Evolutionary conservation across 1,140 invertebrate genomes (phyloP).

Genomic region (Megathymus violae): DNA sequence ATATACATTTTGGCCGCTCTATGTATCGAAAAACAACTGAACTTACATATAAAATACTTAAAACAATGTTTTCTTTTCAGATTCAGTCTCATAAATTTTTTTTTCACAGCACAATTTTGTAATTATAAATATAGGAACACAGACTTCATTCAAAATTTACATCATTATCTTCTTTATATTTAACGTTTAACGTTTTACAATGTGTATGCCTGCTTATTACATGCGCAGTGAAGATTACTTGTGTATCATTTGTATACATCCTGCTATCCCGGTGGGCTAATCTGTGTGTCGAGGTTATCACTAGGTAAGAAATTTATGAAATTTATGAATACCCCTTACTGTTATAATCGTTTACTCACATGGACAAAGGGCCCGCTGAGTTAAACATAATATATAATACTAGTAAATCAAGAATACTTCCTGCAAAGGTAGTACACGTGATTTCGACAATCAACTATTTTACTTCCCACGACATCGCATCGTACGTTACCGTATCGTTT

Average conservation of each 20-base stretch:
- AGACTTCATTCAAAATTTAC: no score
- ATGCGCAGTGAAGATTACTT: conserved; percentile 72
- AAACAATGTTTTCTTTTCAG: no score
- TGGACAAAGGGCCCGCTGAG: conserved; percentile 55
- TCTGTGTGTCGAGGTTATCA: conserved; percentile 67
- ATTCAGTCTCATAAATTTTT: no score
- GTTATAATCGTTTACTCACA: conserved; percentile 54
- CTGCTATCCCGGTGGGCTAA: conserved; percentile 79
- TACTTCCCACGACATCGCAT: no score
- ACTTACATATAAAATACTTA: no score
- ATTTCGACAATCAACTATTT: no score
- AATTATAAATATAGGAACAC: no score
- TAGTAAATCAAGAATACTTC: conserved; percentile 5
- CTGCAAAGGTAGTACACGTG: neutral
- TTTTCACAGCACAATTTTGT: conserved; percentile 30
- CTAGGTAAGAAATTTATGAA: conserved; percentile 53
- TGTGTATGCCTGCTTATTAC: conserved; percentile 56
- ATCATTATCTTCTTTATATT: no score
- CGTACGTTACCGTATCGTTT: no score
- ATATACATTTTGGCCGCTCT: no score
- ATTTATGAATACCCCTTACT: conserved; percentile 73
- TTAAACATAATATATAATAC: conserved; percentile 13
- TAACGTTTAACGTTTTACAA: conserved; percentile 1
- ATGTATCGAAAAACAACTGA: no score
- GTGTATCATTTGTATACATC: conserved; percentile 49